phyloP scores from a whole-genome alignment of 2,888 invertebrate species.

The Leistus spinibarbis region DNA sequence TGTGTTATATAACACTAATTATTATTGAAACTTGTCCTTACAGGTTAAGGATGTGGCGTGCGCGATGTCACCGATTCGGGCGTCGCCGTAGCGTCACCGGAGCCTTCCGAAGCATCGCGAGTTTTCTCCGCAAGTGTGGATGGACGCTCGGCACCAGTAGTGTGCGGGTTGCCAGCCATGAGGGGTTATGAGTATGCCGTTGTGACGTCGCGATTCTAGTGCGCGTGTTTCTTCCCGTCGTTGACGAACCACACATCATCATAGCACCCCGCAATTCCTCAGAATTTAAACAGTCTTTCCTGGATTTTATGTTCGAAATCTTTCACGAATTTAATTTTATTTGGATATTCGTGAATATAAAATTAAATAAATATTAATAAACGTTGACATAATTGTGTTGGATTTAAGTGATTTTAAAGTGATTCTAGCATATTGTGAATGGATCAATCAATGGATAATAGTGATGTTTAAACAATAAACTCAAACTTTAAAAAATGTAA shows the following conservation, averaged over 20 bases:
- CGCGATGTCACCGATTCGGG: constrained; percentile 35
- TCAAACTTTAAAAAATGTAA: neutral
- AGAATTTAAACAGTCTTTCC: neutral
- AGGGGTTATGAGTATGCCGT: constrained; percentile 43
- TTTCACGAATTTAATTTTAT: too few species aligned
- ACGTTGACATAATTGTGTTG: neutral
- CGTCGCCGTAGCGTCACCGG: constrained; percentile 40
- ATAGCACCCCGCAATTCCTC: neutral
- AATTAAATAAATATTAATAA: neutral
- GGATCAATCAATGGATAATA: neutral
- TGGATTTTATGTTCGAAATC: neutral
- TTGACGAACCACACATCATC: neutral
- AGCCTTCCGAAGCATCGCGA: constrained; percentile 45
- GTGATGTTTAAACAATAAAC: neutral
- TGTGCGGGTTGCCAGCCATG: constrained; percentile 50
- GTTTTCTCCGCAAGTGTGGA: constrained; percentile 53
- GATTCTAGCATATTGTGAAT: neutral
- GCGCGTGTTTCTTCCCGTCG: constrained; percentile 25
- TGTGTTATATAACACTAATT: constrained; percentile 20
- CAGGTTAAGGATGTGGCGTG: constrained; percentile 1
- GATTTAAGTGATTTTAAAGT: neutral
- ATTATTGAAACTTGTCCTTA: constrained; percentile 25
- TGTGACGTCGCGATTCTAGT: constrained; percentile 40
- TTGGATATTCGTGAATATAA: neutral
- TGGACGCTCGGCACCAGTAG: constrained; percentile 56